Base-by-base conservation (phyloP, 2,888 invertebrate genomes). In the Spilarctia lutea region DNA sequence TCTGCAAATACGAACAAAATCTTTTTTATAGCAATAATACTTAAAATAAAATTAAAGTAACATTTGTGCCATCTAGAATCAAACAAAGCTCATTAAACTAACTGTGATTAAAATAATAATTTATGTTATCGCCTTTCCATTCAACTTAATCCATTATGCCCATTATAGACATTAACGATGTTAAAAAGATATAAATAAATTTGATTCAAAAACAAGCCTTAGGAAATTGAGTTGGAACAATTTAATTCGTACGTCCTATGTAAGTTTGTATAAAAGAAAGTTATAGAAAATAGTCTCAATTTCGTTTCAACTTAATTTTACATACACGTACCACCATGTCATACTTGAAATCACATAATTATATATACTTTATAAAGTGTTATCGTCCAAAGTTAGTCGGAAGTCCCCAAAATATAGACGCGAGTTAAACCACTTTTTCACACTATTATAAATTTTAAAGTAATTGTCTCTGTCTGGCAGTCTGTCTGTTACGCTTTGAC, bases 141-240 rank as follows among this genome's bases (percentile, higher is more conserved):
- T 65, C 33, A 30, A 63, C 63, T 20, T 45, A 30, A 30, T 42
- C 39, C 30, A 65, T 63, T 33, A 65, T 4, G 16, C 30, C 60
- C 70, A 65, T 66, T 35, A 66, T 66, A 10, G 4, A 35, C 20
- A 39, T 24, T 66, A 39, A 24, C 24, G 39, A n/a, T 65, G 63
- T 18, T 7, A 48, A 11, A 27, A 27, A 39, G 30, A 48, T 71
- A 72, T 79, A 30, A 74, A 56, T 69, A 18, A 35, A 52, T 30
- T 48, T 45, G 7, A 65, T 63, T 20, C 48, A 63, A 27, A 65
- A 73, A 65, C 30, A 48, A 48, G 24, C 33, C 20, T 18, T 42
- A 69, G 45, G 27, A 52, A 68, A n/a, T 52, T 18, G 10, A 69
- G 48, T 18, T 24, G 33, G 63, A 65, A 45, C 33, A 66, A 74